Evolutionary conservation across 2,113 vertebrate species (phyloP).

Genomic region (Passer montanus): DNA sequence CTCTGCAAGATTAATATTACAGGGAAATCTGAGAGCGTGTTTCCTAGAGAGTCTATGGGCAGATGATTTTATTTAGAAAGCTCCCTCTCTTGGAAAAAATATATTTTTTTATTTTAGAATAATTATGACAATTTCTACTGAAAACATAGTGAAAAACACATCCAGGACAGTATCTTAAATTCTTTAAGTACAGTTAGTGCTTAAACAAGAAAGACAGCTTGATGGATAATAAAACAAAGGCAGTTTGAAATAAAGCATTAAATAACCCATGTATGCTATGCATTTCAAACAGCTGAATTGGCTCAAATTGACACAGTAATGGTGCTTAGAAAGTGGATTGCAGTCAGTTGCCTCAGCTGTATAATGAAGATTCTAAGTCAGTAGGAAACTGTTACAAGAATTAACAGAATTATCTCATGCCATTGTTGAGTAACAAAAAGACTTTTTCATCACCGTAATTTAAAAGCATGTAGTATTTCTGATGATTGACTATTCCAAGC

Average conservation of each 20-base stretch:
- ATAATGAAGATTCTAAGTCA: neutral
- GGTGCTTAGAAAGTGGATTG: neutral
- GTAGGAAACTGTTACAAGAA: neutral
- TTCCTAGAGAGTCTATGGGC: neutral
- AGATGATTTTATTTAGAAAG: neutral
- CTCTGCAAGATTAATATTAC: slow-evolving; percentile 6
- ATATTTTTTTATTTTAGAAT: neutral
- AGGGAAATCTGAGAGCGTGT: neutral
- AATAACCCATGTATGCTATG: neutral
- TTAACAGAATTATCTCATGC: neutral
- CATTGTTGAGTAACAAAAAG: neutral
- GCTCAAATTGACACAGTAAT: slow-evolving; percentile 4
- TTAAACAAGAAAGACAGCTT: neutral
- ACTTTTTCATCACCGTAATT: neutral
- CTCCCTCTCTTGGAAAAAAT: neutral
- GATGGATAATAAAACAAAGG: neutral
- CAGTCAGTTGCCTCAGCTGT: slow-evolving; percentile 13
- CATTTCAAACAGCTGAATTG: slow-evolving; percentile 22
- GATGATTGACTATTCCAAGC: neutral
- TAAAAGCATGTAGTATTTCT: neutral
- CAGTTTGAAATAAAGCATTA: neutral
- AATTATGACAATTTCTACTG: neutral
- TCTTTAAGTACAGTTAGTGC: neutral
- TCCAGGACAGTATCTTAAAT: neutral
- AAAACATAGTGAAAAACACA: neutral